These are phyloP conservation scores for Chaenogobius annularis DNA, from an alignment of 2,113 vertebrate species.

Conservation along the genomic window DNA sequence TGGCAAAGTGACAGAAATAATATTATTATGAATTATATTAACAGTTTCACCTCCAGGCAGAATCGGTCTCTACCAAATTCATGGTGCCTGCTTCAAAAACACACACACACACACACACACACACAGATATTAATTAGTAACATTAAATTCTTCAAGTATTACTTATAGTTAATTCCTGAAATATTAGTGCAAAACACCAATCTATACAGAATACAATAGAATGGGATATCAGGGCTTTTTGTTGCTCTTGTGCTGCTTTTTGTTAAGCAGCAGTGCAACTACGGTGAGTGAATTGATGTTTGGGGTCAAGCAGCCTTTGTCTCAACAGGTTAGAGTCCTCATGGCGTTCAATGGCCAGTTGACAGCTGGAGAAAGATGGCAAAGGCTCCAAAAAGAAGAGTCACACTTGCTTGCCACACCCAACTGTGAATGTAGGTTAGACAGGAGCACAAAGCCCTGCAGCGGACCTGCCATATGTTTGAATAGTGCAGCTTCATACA, in stretches of 20 bases:
- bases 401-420: conserved; percentile 10
- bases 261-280: conserved; percentile 40
- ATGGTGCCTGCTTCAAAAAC: conserved; percentile 61
- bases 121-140: conserved; percentile 11
- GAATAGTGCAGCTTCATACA: background rate
- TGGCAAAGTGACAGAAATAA: background rate
- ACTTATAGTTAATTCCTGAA: background rate
- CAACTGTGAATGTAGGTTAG: conserved; percentile 8
- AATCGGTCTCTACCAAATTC: conserved; percentile 79
- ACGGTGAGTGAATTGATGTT: conserved; percentile 24
- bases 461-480: too few relatives aligned
- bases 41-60: conserved; percentile 71
- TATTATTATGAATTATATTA: background rate
- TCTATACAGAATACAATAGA: background rate
- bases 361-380: conserved; percentile 50
- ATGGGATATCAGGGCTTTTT: conserved; percentile 13
- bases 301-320: conserved; percentile 65
- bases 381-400: conserved; percentile 42
- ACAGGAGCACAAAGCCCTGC: too few relatives aligned
- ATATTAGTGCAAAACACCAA: background rate
- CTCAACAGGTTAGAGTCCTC: conserved; percentile 29
- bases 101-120: background rate
- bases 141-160: background rate
- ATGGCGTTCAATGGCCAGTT: conserved; percentile 37
- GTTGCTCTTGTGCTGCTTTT: conserved; percentile 7